phyloP scores from a whole-genome alignment of 92 coral and sea anemone genomes.

The Phenganax stokvisi region DNA sequence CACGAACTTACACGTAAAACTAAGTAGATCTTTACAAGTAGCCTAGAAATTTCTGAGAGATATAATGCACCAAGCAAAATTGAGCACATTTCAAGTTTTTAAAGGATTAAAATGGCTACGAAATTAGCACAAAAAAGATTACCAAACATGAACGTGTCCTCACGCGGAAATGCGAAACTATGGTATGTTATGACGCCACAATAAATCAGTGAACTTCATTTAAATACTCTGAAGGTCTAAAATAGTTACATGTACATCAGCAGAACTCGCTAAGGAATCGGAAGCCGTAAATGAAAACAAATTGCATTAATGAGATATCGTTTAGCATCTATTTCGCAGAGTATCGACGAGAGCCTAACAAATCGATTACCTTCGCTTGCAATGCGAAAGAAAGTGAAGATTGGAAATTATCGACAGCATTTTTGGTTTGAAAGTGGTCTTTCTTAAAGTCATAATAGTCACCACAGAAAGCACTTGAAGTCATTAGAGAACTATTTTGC shows the following conservation, averaged over 20 bases:
- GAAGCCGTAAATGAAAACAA: background rate
- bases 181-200: too few relatives aligned
- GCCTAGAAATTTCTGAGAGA: background rate
- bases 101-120: background rate
- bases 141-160: background rate
- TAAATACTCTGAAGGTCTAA: background rate
- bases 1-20: background rate
- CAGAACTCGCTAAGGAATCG: background rate
- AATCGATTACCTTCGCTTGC: background rate
- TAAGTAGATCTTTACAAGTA: background rate
- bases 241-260: background rate
- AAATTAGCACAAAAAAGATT: background rate
- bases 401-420: too few relatives aligned
- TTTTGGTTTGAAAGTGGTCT: background rate
- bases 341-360: background rate
- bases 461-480: too few relatives aligned
- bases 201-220: too few relatives aligned
- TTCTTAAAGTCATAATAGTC: background rate
- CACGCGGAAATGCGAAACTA: background rate
- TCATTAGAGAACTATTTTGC: too few relatives aligned
- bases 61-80: background rate
- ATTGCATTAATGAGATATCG: background rate
- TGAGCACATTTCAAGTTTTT: background rate
- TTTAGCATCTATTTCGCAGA: slow-evolving; percentile 1
- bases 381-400: background rate